Evolutionary conservation across 1,140 invertebrate species (phyloP).

Genomic region (Neuroterus valhalla): DNA sequence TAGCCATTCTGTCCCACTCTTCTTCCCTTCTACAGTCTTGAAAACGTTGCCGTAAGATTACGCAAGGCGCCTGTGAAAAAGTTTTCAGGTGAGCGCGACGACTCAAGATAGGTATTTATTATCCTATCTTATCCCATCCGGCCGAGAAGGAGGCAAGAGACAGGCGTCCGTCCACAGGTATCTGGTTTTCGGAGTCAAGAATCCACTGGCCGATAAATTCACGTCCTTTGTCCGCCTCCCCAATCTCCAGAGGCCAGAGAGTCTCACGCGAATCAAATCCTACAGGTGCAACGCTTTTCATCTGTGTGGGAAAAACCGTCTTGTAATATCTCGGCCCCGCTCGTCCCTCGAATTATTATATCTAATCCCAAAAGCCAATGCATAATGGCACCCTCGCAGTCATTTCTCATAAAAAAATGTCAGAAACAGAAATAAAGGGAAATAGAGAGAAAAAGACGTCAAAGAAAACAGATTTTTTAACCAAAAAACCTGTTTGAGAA

Average conservation of each 20-base stretch:
- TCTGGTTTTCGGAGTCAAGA: slow-evolving; percentile 10
- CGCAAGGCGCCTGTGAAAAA: slow-evolving; percentile 8
- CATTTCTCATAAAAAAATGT: too few relatives aligned
- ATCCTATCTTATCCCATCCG: slow-evolving; percentile 2
- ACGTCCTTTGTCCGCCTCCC: slow-evolving; percentile 17
- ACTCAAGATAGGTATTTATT: slow-evolving; percentile 13
- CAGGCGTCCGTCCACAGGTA: neutral
- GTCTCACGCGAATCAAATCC: slow-evolving; percentile 12
- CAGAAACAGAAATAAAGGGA: too few relatives aligned
- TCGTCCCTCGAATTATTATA: too few relatives aligned
- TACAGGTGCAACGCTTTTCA: slow-evolving; percentile 3
- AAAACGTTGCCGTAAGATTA: neutral
- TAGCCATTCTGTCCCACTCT: neutral
- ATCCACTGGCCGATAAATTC: slow-evolving; percentile 8
- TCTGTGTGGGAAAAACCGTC: slow-evolving; percentile 1
- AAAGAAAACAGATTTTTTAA: too few relatives aligned
- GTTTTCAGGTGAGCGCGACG: slow-evolving; percentile 3
- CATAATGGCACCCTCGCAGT: too few relatives aligned
- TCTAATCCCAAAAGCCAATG: too few relatives aligned
- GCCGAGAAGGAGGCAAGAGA: neutral
- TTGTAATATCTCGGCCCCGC: too few relatives aligned
- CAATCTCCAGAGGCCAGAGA: neutral
- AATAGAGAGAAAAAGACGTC: too few relatives aligned
- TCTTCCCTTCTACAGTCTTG: neutral
- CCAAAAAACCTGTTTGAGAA: too few relatives aligned